Base-by-base conservation (phyloP, 2,888 invertebrate genomes). In the Cryptus viduatorius region DNA sequence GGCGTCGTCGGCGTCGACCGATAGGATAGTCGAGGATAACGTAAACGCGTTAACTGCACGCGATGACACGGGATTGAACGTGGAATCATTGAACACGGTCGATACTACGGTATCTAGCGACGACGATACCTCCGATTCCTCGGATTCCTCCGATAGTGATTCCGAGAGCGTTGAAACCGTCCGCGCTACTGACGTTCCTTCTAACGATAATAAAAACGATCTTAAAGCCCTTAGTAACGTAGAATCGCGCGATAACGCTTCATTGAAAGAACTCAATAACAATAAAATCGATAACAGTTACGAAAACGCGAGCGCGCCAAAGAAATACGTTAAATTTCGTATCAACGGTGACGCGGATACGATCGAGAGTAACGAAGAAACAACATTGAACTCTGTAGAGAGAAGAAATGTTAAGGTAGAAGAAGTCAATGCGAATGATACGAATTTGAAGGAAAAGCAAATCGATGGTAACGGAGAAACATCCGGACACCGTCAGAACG, bases 81-180 rank as follows among this genome's bases (percentile, higher is more conserved):
- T 72, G 24, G 59, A 72, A 31, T 71, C 78, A 56, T 75, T 69
- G 78, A 79, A 61, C 75, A 69, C 46, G 56, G 67, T 82, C 73
- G 72, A 81, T 71, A 75, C 53, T 4, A 67, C 79, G 82, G 82
- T 82, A 42, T 71, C 61, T 29, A 82, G 77, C 86, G 80, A 86
- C 83, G 86, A 86, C 84, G 73, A 86, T 48, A 53, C 65, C 64
- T 67, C 82, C 75, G 71, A 82, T 42, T 86, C 86, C 46, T 53
- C 82, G 24, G 73, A 87, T 84, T 85, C 89, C 64, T 71, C 82
- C 81, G 82, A 87, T 72, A 86, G 83, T 83, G 84, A 82, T 61
- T 85, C 85, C 50, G 82, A 72, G 76, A 85, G 85, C 76, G 82
- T 72, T 75, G 72, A 77, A 48, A 85, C 82, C 42, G 79, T 82